Evolutionary conservation across 2,888 invertebrate genomes (phyloP).

Genomic region (Cylindroiulus punctatus): DNA sequence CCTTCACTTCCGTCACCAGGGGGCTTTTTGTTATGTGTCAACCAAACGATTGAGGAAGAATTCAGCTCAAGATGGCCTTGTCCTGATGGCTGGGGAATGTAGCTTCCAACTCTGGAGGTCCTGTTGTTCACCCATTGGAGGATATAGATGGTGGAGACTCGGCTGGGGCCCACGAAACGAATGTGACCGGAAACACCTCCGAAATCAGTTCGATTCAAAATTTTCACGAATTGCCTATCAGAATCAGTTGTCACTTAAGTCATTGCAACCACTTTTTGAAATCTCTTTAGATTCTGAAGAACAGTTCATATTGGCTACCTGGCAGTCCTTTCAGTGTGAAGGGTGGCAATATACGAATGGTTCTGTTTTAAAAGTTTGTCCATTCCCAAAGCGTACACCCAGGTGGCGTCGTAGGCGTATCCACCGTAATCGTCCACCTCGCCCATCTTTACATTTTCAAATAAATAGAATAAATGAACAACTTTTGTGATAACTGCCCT

Average conservation of each 20-base stretch:
- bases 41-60: slow-evolving; percentile 73
- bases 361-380: slow-evolving; percentile 74
- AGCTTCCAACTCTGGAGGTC: slow-evolving; percentile 64
- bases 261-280: not conserved
- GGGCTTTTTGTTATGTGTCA: slow-evolving; percentile 70
- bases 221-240: slow-evolving; percentile 71
- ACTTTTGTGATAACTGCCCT: not conserved
- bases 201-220: slow-evolving; percentile 76
- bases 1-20: slow-evolving; percentile 75
- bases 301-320: slow-evolving; percentile 57
- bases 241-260: not conserved
- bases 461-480: not conserved
- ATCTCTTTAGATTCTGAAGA: not conserved
- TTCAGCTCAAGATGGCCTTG: slow-evolving; percentile 70
- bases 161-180: slow-evolving; percentile 76
- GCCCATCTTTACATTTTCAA: slow-evolving; percentile 54
- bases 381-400: slow-evolving; percentile 80
- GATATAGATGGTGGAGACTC: slow-evolving; percentile 67
- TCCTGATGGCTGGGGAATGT: slow-evolving; percentile 63
- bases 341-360: slow-evolving; percentile 66
- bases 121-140: slow-evolving; percentile 65
- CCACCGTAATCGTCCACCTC: slow-evolving; percentile 75
- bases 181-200: slow-evolving; percentile 79
- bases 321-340: slow-evolving; percentile 60
- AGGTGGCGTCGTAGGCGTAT: slow-evolving; percentile 83